Evolutionary conservation across 37 sponge, comb jelly and placozoan species (phyloP), one percentile per base, ranked within the genome.

Genomic region (Lycopodina hypogea): DNA sequence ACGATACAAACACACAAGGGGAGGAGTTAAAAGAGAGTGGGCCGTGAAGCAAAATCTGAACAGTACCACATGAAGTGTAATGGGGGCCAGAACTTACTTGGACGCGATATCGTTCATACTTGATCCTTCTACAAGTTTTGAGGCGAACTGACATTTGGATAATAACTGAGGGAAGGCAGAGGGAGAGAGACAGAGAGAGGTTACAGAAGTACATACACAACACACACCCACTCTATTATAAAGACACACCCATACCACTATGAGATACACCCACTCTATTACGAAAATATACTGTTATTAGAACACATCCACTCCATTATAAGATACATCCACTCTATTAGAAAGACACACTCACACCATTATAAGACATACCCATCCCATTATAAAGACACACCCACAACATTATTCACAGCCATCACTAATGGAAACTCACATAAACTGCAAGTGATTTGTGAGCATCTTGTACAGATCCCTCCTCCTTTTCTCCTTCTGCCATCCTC

Each of bases 371-470:
- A 60, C 24, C n/a, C 68, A 68, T 53, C 73, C 67, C 59, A 56
- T 66, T 42, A 82, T 38, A 74, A 35, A 82, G 56, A 45, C 68
- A 63, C 83, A 51, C 52, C 77, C 75, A 82, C 34, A 67, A n/a
- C n/a, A n/a, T n/a, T n/a, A n/a, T n/a, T n/a, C n/a, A n/a, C n/a
- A n/a, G n/a, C n/a, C n/a, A n/a, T n/a, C n/a, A n/a, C n/a, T n/a
- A n/a, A n/a, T n/a, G n/a, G n/a, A n/a, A n/a, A 77, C 88, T 87
- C 61, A 88, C 88, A 73, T 88, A 83, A 38, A 82, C 60, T 32
- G 57, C 79, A 68, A 89, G 80, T 68, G 84, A 83, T 34, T 69
- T 55, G 42, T 56, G 35, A 59, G 56, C 55, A 21, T 69, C 37
- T 41, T 70, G 71, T 6, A 48, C 39, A 9, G n/a, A 41, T 60